These are phyloP conservation scores for Hassar affinis DNA, from an alignment of 2,113 vertebrate genomes.

Conservation along the genomic window DNA sequence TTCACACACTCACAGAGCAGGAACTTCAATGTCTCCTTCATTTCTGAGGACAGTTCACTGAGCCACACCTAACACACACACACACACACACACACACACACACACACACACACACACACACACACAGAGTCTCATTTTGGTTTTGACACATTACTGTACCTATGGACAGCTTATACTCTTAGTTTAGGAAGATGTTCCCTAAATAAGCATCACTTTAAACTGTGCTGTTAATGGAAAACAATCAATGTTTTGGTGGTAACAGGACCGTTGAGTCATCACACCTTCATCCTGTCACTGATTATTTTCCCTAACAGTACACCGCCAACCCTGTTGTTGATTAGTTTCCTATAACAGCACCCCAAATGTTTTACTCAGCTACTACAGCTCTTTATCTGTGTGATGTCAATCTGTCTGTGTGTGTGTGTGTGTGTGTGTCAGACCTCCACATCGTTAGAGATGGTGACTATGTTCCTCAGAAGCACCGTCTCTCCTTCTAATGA, in stretches of 20 bases:
- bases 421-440: constrained; percentile 63
- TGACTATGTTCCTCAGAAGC: constrained; percentile 82
- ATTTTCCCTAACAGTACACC: too few species aligned
- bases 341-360: neutral
- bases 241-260: neutral
- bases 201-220: neutral
- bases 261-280: neutral
- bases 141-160: neutral
- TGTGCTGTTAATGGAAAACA: neutral
- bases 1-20: constrained; percentile 84
- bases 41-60: constrained; percentile 83
- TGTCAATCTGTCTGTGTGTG: neutral
- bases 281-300: neutral
- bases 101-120: too few species aligned
- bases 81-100: constrained; percentile 36
- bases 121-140: too few species aligned
- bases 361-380: neutral
- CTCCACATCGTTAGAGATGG: constrained; percentile 89
- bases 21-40: constrained; percentile 90
- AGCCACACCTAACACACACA: constrained; percentile 81
- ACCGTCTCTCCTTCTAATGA: constrained; percentile 94
- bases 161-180: neutral
- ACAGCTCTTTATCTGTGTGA: too few species aligned
- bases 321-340: too few species aligned
- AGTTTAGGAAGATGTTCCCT: neutral